These are phyloP conservation scores for Tachycineta bicolor DNA, from an alignment of 2,113 vertebrate genomes.

Conservation along the genomic window DNA sequence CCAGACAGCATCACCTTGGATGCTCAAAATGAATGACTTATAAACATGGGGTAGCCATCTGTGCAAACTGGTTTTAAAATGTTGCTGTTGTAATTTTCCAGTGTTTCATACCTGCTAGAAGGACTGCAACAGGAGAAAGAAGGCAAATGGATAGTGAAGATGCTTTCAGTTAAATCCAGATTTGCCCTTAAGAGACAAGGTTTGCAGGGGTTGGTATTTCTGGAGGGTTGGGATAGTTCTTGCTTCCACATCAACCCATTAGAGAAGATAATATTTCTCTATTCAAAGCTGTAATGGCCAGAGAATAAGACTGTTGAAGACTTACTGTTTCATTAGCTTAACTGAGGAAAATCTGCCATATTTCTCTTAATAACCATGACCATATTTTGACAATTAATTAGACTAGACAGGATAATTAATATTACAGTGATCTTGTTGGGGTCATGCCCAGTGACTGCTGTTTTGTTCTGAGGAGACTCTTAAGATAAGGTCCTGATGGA, in stretches of 20 bases:
- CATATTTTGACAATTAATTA: not conserved
- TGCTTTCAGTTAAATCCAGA: not conserved
- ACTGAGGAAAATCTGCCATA: not conserved
- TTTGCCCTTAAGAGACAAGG: not conserved
- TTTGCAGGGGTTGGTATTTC: not conserved
- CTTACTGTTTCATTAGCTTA: not conserved
- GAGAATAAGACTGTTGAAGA: not conserved
- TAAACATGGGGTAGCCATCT: not conserved
- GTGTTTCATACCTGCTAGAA: not conserved
- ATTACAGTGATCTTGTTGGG: not conserved
- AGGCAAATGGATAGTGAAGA: not conserved
- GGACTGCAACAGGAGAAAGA: not conserved
- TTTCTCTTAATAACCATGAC: not conserved
- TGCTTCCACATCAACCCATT: not conserved
- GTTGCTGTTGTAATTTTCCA: not conserved
- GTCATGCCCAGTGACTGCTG: not conserved
- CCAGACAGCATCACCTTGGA: not conserved
- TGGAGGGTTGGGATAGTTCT: not conserved
- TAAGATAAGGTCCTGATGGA: not conserved
- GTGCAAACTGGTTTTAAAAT: not conserved
- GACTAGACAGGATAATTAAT: not conserved
- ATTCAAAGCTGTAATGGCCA: not conserved
- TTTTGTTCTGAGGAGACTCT: not conserved
- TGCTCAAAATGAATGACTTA: not conserved
- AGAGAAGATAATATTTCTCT: not conserved